Conservation (phyloP, 1,140 invertebrate species). For the Meteorus sp. region DNA sequence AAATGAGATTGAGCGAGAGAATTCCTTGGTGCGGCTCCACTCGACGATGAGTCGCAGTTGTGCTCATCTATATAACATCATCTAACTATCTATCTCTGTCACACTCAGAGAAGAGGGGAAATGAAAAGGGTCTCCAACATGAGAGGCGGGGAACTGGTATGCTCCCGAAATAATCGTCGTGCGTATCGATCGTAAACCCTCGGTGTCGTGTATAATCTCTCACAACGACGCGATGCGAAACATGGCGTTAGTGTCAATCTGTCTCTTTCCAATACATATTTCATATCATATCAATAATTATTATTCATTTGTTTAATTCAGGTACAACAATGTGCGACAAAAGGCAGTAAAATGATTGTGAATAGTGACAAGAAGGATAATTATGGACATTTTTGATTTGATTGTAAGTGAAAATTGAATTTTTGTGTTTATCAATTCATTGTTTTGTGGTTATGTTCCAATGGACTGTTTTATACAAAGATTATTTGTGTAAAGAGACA, state of each 20-base stretch:
- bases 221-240: constrained; percentile 17
- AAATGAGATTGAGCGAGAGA: background rate
- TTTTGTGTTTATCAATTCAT: too few species aligned
- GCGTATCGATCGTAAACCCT: constrained; percentile 32
- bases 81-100: constrained; percentile 15
- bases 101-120: constrained; percentile 6
- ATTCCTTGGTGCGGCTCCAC: constrained; percentile 22
- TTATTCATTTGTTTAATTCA: too few species aligned
- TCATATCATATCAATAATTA: background rate
- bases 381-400: too few species aligned
- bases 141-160: constrained; percentile 19
- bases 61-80: constrained; percentile 15
- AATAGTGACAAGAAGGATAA: too few species aligned
- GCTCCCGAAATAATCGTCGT: constrained; percentile 35
- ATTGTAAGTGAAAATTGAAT: too few species aligned
- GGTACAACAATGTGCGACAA: too few species aligned
- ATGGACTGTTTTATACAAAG: too few species aligned
- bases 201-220: constrained; percentile 23
- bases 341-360: too few species aligned
- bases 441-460: too few species aligned
- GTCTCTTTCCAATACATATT: background rate
- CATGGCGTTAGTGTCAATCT: background rate
- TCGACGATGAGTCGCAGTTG: constrained; percentile 29
- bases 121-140: constrained; percentile 24
- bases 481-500: too few species aligned